Evolutionary conservation across 2,113 vertebrate species (phyloP).

Genomic region (Embiotoca jacksoni): DNA sequence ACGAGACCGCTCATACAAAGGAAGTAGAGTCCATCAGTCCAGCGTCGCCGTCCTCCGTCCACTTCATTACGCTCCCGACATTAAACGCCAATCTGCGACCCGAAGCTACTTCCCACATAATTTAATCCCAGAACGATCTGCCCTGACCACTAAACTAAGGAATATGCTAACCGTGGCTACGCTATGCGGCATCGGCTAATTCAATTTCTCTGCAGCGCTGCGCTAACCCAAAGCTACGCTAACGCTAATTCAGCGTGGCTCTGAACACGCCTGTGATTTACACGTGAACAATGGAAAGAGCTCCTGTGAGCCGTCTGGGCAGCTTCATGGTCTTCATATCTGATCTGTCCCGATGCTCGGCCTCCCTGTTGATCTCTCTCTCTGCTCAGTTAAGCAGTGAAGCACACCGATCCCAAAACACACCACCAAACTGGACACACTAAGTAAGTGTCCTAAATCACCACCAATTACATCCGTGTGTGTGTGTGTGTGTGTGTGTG

Average conservation of each 20-base stretch:
- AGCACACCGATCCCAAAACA: no score
- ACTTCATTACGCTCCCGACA: background rate
- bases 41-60: background rate
- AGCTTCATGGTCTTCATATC: background rate
- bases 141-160: slow-evolving; percentile 29
- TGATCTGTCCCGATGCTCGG: background rate
- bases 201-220: slow-evolving; percentile 44
- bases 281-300: slow-evolving; percentile 41
- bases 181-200: slow-evolving; percentile 32
- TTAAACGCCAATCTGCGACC: slow-evolving; percentile 13
- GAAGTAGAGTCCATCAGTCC: background rate
- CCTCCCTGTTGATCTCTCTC: background rate
- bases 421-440: no score
- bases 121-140: slow-evolving; percentile 44
- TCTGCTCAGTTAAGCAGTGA: background rate
- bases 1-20: no score
- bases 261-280: slow-evolving; percentile 26
- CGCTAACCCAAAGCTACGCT: slow-evolving; percentile 46
- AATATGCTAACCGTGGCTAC: slow-evolving; percentile 43
- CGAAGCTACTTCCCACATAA: slow-evolving; percentile 32
- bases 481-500: slow-evolving; percentile 9
- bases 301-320: background rate
- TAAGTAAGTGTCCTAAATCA: no score
- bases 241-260: slow-evolving; percentile 40
- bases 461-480: background rate